These are phyloP conservation scores for Ostrea denselamellosa DNA, from an alignment of 1,140 invertebrate genomes.

Conservation along the genomic window DNA sequence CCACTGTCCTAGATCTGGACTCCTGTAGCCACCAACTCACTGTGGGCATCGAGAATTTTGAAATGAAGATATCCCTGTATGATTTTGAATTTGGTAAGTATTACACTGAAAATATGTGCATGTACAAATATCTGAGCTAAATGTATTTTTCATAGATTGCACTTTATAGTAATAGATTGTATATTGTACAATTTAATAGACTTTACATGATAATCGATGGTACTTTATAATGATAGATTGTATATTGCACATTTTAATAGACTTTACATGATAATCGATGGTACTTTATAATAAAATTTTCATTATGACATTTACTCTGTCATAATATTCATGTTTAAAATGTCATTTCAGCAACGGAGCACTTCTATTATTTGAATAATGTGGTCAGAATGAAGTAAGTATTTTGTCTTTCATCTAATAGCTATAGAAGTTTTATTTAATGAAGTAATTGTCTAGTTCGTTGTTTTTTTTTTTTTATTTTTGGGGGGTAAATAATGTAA, in stretches of 20 bases:
- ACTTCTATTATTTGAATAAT: slow-evolving; percentile 24
- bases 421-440: too few relatives aligned
- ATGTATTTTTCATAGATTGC: background rate
- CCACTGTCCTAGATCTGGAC: slow-evolving; percentile 50
- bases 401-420: background rate
- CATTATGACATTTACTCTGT: too few relatives aligned
- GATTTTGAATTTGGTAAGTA: slow-evolving; percentile 38
- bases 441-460: too few relatives aligned
- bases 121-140: background rate
- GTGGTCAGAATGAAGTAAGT: slow-evolving; percentile 42
- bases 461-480: too few relatives aligned
- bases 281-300: too few relatives aligned
- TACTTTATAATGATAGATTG: too few relatives aligned
- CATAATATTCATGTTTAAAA: background rate
- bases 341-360: background rate
- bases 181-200: too few relatives aligned
- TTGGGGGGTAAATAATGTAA: too few relatives aligned
- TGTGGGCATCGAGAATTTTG: slow-evolving; percentile 57
- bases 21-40: slow-evolving; percentile 52
- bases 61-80: slow-evolving; percentile 49
- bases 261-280: too few relatives aligned
- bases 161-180: too few relatives aligned
- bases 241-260: too few relatives aligned
- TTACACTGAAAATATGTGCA: background rate
- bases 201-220: too few relatives aligned